phyloP scores from a whole-genome alignment of 1,140 invertebrate species.

The Kradibia gibbosae region DNA sequence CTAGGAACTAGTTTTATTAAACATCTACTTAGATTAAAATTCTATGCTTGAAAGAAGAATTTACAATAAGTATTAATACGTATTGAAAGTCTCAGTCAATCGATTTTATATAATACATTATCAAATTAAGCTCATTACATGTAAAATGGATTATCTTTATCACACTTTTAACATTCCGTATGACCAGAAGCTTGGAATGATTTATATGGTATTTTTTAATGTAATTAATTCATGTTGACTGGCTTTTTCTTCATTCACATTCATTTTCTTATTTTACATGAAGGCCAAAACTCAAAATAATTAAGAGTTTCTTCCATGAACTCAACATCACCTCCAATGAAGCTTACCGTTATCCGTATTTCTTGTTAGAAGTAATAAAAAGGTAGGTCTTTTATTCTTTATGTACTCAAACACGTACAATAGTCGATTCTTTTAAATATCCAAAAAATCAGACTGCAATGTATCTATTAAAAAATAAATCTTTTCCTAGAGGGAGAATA shows the following conservation, averaged over 20 bases:
- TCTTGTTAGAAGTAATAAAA: no score
- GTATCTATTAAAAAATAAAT: conserved; percentile 15
- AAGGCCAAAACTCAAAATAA: no score
- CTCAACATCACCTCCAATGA: no score
- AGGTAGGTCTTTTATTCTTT: no score
- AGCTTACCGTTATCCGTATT: no score
- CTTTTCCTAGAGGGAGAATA: conserved; percentile 26
- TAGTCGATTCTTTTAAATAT: no score
- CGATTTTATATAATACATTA: not conserved
- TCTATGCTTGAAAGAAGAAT: not conserved
- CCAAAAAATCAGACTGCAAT: not conserved
- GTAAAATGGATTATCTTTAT: not conserved
- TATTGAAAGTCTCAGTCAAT: not conserved
- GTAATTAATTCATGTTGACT: no score
- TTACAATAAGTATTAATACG: not conserved
- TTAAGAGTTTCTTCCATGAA: no score
- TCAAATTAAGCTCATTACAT: not conserved
- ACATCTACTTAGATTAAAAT: not conserved
- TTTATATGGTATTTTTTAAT: no score
- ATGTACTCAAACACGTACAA: no score
- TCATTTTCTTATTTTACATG: no score
- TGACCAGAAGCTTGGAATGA: not conserved
- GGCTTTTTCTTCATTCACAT: no score
- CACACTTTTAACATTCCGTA: not conserved
- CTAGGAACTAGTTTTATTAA: conserved; percentile 1